Evolutionary conservation across 2,888 invertebrate species (phyloP), one percentile per base, ranked within the genome.

Genomic region (Bursaphelenchus okinawaensis): DNA sequence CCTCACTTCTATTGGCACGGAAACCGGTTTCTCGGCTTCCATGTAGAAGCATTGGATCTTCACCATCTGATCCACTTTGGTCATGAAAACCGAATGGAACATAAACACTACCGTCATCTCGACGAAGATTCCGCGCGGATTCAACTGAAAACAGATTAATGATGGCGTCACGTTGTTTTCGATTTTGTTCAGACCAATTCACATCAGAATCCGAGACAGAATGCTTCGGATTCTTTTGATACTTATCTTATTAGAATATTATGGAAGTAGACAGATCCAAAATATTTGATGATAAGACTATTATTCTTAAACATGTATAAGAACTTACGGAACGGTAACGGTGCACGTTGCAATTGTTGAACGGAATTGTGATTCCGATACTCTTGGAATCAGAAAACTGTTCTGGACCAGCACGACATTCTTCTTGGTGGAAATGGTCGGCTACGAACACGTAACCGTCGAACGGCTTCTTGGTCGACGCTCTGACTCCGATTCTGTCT

Each of bases 41-140:
- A 82, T 82, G 65, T 81, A 82, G 66, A 82, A 82, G 59, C 82
- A 82, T 63, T 82, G 80, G 28, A 80, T 75, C 60, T 82, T 81
- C n/a, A 82, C 79, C 63, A 76, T 81, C 65, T 81, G 82, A 66
- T 82, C 82, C n/a, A 82, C 76, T 68, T 82, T 82, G 0, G 82
- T 82, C 80, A 81, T 77, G 67, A 81, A 81, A 4, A 19, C 51
- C 57, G 70, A 70, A 65, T 81, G 81, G 62, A 82, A 82, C 80
- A 81, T 82, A 71, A 81, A 79, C 4, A 81, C 75, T 28, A 81
- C 72, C 1, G 75, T 77, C 29, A 79, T 75, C 57, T 82, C 82
- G 19, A 82, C 81, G 57, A 75, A 82, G 51, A 82, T 80, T 52
- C 82, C 82, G 2, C 75, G 71, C 1, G 82, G 82, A 56, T 79